phyloP scores from a whole-genome alignment of 64 coral and sea anemone genomes.

The Actinia tenebrosa region DNA sequence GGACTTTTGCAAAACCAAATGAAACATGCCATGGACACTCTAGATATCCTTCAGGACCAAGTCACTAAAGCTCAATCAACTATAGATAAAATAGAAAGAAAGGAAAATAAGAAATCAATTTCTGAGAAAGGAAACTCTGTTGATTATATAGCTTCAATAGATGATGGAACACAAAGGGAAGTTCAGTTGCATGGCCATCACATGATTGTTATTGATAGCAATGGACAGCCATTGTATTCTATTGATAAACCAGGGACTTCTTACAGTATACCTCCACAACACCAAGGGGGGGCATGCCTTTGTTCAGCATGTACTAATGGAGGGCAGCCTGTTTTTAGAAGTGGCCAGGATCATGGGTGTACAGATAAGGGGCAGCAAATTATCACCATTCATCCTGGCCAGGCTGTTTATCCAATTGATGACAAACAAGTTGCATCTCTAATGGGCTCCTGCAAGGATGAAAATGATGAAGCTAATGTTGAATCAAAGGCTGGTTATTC shows the following conservation, averaged over 20 bases:
- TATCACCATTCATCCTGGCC: not conserved
- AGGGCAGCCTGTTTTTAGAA: not conserved
- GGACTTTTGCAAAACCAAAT: conserved; percentile 58
- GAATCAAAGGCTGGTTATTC: not conserved
- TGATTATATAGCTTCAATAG: not conserved
- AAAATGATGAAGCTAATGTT: not conserved
- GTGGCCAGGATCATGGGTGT: not conserved
- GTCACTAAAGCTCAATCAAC: conserved; percentile 53
- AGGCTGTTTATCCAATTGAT: conserved; percentile 11
- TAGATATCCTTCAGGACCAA: conserved; percentile 60
- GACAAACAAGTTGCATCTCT: not conserved
- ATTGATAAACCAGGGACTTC: conserved; percentile 16
- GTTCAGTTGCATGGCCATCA: conserved; percentile 10
- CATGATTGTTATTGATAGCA: conserved; percentile 49
- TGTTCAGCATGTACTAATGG: not conserved
- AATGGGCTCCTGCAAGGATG: not conserved
- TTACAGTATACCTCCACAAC: not conserved
- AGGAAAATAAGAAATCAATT: not conserved
- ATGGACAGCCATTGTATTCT: conserved; percentile 30
- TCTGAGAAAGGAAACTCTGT: not conserved
- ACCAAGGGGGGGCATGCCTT: conserved; percentile 1
- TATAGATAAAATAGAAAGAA: conserved; percentile 35
- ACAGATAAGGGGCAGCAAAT: conserved; percentile 5
- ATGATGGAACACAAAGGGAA: not conserved
- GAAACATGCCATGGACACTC: conserved; percentile 64